Conservation (phyloP, 2,113 vertebrate species). For the Notarius lentiginosus region DNA sequence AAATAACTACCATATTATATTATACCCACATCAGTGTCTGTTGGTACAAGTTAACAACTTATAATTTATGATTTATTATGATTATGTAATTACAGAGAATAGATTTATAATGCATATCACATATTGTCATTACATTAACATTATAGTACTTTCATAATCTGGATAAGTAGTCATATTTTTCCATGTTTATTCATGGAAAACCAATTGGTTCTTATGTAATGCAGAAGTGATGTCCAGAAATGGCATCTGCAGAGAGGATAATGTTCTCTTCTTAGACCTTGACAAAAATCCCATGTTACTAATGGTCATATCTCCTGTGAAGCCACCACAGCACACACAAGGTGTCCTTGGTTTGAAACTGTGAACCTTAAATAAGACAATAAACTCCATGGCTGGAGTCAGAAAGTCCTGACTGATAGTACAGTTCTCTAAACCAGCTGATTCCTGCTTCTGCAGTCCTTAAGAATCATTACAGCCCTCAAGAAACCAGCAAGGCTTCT, state of each 20-base stretch:
- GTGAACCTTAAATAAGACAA: neutral
- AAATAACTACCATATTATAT: constrained; percentile 8
- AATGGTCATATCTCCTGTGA: constrained; percentile 35
- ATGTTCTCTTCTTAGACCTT: constrained; percentile 32
- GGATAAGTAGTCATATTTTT: constrained; percentile 1
- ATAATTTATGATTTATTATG: neutral
- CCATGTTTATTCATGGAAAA: constrained; percentile 22
- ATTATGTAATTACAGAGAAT: constrained; percentile 1
- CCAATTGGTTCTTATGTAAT: constrained; percentile 12
- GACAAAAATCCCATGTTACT: constrained; percentile 38
- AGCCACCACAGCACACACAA: neutral
- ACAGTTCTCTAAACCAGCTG: neutral
- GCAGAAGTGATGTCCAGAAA: constrained; percentile 38
- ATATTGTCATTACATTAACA: neutral
- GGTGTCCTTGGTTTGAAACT: neutral
- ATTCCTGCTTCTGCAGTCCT: neutral
- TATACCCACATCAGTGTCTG: constrained; percentile 6
- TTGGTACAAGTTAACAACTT: neutral
- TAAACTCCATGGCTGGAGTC: neutral
- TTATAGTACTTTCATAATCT: neutral
- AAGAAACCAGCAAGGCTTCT: neutral
- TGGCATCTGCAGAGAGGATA: constrained; percentile 43
- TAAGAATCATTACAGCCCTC: neutral
- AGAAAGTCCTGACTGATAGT: neutral
- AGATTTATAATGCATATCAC: neutral